Evolutionary conservation across 2,797 vertebrate species (phyloP), one percentile per base, ranked within the genome.

Genomic region (Sorex maritimensis): DNA sequence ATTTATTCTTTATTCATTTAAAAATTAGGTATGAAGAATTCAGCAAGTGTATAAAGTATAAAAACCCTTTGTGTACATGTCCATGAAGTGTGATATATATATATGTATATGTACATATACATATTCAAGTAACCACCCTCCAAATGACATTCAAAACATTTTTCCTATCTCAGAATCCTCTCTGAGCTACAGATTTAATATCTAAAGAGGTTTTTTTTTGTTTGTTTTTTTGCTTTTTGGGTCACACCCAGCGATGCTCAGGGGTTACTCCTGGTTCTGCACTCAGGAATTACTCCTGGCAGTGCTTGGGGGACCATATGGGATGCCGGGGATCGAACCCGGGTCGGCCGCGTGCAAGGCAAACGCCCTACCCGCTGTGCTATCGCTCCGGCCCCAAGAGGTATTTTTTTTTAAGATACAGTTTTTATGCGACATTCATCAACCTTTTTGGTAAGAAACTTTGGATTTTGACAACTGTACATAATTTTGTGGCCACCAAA

Each of bases 401-500:
- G n/a, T 71, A 24, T 34, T 26, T 38, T 77, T 49, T 83, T 28
- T 38, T 72, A 38, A 77, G 15, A 24, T 46, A 63, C 23, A 21
- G 82, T 72, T 95, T 81, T 92, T 38, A 91, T 44, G 34, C 2
- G 34, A 34, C 34, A 65, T 63, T 68, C 81, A 28, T 78, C 75
- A 80, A 30, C 1, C 19, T 19, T 83, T 83, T 90, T 69, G 73
- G 11, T 9, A 12, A n/a, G 23, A 4, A 72, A 10, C 82, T 86
- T 24, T 34, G 55, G 75, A 26, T 84, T 71, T 86, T 92, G 63
- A 88, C 75, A 90, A 94, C 74, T n/a, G 58, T 72, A 58, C 28
- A 79, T 4, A 44, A 38, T 72, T 79, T 21, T 30, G 5, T 84
- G 10, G 15, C 38, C 80, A 73, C 17, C 52, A 92, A 73, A 34